Conservation (phyloP, 2,113 vertebrate genomes). For the Alligator sinensis region DNA sequence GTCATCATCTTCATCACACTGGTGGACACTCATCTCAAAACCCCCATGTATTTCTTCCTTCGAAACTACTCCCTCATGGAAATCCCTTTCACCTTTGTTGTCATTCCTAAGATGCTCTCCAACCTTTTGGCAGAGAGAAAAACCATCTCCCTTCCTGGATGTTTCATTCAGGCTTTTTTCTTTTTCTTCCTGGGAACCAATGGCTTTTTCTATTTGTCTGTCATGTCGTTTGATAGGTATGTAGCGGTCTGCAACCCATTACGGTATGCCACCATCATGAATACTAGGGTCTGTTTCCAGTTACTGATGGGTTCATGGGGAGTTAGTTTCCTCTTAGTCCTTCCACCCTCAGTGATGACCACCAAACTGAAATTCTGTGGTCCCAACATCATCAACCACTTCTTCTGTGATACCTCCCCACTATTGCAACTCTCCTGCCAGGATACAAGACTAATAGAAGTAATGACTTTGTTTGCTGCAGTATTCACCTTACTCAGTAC, state of each 20-base stretch:
- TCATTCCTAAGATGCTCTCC: too few relatives aligned
- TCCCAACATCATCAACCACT: too few relatives aligned
- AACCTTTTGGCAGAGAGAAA: too few relatives aligned
- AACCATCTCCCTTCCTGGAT: too few relatives aligned
- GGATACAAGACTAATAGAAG: neutral
- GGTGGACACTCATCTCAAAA: too few relatives aligned
- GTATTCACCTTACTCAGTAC: neutral
- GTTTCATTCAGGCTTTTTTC: too few relatives aligned
- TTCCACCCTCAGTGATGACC: neutral
- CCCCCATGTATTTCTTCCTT: too few relatives aligned
- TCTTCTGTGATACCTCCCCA: neutral
- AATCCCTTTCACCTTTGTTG: too few relatives aligned
- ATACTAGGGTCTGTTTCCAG: neutral
- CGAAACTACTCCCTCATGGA: too few relatives aligned
- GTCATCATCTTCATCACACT: too few relatives aligned
- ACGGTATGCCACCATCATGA: slow-evolving; percentile 24
- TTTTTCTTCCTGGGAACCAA: neutral
- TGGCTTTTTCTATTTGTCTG: slow-evolving; percentile 51
- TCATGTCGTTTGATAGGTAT: slow-evolving; percentile 68
- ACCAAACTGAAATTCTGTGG: too few relatives aligned
- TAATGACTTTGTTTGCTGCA: neutral
- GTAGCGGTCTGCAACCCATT: slow-evolving; percentile 66
- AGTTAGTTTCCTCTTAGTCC: neutral
- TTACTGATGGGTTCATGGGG: neutral
- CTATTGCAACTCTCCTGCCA: neutral